These are phyloP conservation scores for Pissodes strobi DNA, from an alignment of 1,140 invertebrate species.

Conservation along the genomic window DNA sequence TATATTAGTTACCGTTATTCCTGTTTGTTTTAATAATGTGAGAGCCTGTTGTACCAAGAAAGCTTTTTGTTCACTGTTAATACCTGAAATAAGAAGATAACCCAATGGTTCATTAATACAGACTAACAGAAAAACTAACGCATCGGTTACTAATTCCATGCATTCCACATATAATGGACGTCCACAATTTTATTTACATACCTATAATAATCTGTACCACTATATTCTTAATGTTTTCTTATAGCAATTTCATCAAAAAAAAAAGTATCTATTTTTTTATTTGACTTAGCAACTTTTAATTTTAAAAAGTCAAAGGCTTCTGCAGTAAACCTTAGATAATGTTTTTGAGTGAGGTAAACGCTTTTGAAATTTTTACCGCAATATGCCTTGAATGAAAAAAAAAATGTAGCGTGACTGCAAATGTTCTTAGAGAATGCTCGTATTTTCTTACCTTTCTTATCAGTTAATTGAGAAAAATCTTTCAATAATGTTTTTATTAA, in stretches of 20 bases:
- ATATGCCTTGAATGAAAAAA: too few relatives aligned
- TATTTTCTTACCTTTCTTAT: background rate
- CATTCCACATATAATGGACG: too few relatives aligned
- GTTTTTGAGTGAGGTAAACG: too few relatives aligned
- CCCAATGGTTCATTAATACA: slow-evolving; percentile 46
- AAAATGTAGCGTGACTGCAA: too few relatives aligned
- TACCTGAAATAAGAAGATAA: too few relatives aligned
- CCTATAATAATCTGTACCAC: slow-evolving; percentile 39
- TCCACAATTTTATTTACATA: too few relatives aligned
- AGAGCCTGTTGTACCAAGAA: too few relatives aligned
- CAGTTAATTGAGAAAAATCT: slow-evolving; percentile 7
- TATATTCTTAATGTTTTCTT: slow-evolving; percentile 50
- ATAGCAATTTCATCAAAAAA: slow-evolving; percentile 51
- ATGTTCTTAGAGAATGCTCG: background rate
- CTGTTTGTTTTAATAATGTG: too few relatives aligned
- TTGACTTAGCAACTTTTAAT: slow-evolving; percentile 31
- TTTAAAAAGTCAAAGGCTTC: slow-evolving; percentile 50
- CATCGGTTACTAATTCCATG: too few relatives aligned
- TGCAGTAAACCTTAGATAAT: slow-evolving; percentile 52
- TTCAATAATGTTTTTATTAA: slow-evolving; percentile 21
- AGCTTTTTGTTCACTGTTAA: too few relatives aligned
- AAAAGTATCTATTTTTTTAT: slow-evolving; percentile 37
- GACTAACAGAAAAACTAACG: slow-evolving; percentile 50
- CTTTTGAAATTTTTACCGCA: too few relatives aligned
- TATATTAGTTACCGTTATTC: too few relatives aligned